These are phyloP conservation scores for Pantherophis guttatus DNA, from an alignment of 2,113 vertebrate genomes.

Conservation along the genomic window DNA sequence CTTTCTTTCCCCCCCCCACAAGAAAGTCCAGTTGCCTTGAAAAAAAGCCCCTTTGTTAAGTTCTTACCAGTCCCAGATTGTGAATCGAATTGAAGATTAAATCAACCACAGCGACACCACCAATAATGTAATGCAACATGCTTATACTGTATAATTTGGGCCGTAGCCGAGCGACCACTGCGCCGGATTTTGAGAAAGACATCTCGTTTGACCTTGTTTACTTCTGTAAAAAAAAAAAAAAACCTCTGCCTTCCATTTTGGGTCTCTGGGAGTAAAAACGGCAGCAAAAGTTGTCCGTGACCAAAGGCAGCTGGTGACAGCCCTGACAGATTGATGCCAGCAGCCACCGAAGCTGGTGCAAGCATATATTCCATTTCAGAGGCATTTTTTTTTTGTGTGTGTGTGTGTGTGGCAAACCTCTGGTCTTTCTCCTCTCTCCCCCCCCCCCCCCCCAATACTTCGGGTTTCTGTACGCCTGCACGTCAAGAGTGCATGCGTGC, in stretches of 20 bases:
- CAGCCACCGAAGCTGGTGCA: background rate
- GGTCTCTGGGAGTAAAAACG: background rate
- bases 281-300: background rate
- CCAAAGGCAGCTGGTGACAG: conserved; percentile 9
- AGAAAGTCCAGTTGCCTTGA: too few relatives aligned
- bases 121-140: background rate
- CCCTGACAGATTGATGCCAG: conserved; percentile 10
- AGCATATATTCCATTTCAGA: background rate
- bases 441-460: background rate
- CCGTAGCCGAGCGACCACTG: fast-evolving
- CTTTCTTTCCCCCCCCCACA: too few relatives aligned
- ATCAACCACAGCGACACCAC: too few relatives aligned
- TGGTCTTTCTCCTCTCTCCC: background rate
- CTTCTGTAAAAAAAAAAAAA: background rate
- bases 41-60: too few relatives aligned
- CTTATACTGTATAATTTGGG: background rate
- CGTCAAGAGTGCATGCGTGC: background rate
- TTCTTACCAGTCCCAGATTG: too few relatives aligned
- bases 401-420: background rate
- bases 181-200: background rate
- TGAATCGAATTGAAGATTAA: too few relatives aligned
- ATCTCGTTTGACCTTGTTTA: background rate
- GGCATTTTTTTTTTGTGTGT: conserved; percentile 10
- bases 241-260: background rate
- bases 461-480: background rate